Conservation (phyloP, 2,797 vertebrate genomes). For the Oreochromis grahami region DNA sequence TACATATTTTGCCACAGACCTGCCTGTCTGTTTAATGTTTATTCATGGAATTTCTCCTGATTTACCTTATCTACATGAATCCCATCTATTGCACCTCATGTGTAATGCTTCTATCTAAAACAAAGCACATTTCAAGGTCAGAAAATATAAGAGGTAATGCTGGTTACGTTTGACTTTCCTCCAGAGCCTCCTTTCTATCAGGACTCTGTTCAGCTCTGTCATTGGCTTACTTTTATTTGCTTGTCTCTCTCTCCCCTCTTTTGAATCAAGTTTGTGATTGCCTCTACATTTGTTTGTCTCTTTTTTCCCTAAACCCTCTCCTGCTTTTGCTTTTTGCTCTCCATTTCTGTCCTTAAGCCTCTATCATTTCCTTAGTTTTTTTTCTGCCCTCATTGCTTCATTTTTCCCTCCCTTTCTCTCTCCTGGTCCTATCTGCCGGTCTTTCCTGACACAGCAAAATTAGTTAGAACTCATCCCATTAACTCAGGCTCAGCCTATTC, state of each 20-base stretch:
- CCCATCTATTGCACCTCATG: not conserved
- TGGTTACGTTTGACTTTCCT: not conserved
- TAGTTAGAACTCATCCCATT: constrained; percentile 56
- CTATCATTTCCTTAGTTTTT: not conserved
- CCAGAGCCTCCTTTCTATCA: not conserved
- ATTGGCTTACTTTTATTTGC: not conserved
- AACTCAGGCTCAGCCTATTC: constrained; percentile 9
- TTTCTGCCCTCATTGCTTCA: not conserved
- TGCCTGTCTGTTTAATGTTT: not conserved
- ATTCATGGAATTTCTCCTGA: not conserved
- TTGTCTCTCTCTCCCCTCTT: not conserved
- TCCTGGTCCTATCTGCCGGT: not conserved
- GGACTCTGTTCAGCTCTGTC: not conserved
- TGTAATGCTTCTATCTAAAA: not conserved
- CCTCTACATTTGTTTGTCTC: not conserved
- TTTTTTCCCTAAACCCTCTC: not conserved
- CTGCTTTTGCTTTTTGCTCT: not conserved
- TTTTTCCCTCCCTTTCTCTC: not conserved
- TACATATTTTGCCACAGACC: not conserved
- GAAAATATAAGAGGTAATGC: not conserved
- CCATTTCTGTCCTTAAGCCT: not conserved
- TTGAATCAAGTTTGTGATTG: not conserved
- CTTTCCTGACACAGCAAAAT: constrained; percentile 43
- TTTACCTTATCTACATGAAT: not conserved
- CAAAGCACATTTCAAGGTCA: not conserved